Conservation (phyloP, 2,797 vertebrate species). For the Cephalopachus bancanus region DNA sequence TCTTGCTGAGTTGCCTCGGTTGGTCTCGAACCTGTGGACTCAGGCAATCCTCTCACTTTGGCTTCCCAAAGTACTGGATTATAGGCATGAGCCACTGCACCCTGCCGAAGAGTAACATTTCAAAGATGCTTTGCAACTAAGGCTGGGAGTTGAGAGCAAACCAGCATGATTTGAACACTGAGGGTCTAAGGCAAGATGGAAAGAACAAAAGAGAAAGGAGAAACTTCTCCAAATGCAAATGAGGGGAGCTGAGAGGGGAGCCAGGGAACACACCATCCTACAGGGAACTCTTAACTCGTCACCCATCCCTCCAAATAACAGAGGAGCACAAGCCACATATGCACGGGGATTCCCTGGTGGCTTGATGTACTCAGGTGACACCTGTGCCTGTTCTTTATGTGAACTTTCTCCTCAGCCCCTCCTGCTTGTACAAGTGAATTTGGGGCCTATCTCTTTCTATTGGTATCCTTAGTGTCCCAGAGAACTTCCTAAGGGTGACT, state of each 20-base stretch:
- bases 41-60: too few relatives aligned
- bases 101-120: neutral
- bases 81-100: too few relatives aligned
- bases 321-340: neutral
- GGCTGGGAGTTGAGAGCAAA: neutral
- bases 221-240: neutral
- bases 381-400: neutral
- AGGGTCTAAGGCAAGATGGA: neutral
- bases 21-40: too few relatives aligned
- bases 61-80: too few relatives aligned
- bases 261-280: neutral
- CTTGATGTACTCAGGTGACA: fast-evolving
- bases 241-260: neutral
- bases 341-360: neutral
- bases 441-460: neutral
- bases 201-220: neutral
- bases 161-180: neutral
- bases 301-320: neutral
- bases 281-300: neutral
- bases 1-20: too few relatives aligned
- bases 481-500: neutral
- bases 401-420: neutral
- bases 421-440: neutral
- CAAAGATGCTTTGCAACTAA: neutral
- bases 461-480: neutral